Evolutionary conservation across 2,797 vertebrate species (phyloP).

Genomic region (Aotus griseimembra): DNA sequence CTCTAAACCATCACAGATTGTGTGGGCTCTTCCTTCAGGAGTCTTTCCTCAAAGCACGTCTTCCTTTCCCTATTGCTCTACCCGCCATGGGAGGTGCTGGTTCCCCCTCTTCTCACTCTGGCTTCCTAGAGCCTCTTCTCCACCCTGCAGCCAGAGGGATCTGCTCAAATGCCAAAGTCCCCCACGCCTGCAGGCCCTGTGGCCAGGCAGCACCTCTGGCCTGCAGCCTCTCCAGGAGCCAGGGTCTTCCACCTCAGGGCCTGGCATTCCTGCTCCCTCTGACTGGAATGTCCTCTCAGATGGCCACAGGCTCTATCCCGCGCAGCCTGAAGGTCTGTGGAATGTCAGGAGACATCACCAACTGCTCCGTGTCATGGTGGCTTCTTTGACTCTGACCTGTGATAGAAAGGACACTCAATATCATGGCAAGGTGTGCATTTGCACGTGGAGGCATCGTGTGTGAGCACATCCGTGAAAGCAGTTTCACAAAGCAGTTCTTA

Average conservation of each 20-base stretch:
- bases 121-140: neutral
- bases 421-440: neutral
- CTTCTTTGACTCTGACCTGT: neutral
- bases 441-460: fast-evolving
- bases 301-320: neutral
- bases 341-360: neutral
- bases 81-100: neutral
- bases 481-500: neutral
- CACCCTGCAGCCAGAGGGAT: neutral
- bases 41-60: neutral
- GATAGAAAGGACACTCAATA: neutral
- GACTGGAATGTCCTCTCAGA: neutral
- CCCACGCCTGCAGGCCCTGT: neutral
- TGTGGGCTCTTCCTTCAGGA: neutral
- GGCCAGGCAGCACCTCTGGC: neutral
- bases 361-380: neutral
- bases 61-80: neutral
- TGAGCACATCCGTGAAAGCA: too few species aligned
- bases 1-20: neutral
- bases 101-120: neutral
- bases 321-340: neutral
- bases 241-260: neutral
- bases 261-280: neutral
- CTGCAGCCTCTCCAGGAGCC: neutral
- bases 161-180: neutral